Base-by-base conservation (phyloP, 2,888 invertebrate genomes). In the Cryptus viduatorius region DNA sequence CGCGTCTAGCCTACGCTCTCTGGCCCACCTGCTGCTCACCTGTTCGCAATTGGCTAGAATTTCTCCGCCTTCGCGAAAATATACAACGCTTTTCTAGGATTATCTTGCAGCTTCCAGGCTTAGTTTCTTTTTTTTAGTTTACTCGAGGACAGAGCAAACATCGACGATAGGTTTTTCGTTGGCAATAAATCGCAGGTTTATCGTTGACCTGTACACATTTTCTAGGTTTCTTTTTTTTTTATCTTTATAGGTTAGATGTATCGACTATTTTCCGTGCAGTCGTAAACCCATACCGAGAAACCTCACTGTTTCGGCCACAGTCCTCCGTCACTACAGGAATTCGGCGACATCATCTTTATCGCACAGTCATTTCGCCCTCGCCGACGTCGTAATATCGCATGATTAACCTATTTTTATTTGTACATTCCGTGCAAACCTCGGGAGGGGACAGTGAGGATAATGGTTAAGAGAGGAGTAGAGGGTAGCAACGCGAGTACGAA, bases 1-100 rank as follows among this genome's bases (percentile, higher is more conserved):
- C 19, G 24, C n/a, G 56, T 44, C n/a, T 48, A 76, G 44, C 48
- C 37, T 44, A 12, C 19, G 44, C 10, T 12, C 42, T 61, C 53
- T 61, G 65, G 61, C 68, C 83, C 83, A 83, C 78, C 73, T 83
- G 83, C 79, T 83, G 83, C 68, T 83, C 79, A 79, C 79, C 83
- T 83, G 79, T 73, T 73, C 73, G 61, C 69, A 44, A 53, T 50
- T 8, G 44, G 37, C 12, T 42, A 50, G 12, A 50, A 65, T 76
- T 48, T 37, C 65, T 53, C 10, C 14, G 31, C 29, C 31, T n/a
- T 31, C 7, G 12, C 12, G 31, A 14, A 50, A 37, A 59, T 19
- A 19, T 19, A n/a, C 53, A 19, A 8, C 16, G 16, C 53, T 7
- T 53, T 53, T 3, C 29, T 14, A 10, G 24, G 29, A 59, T 29